A percentile compares a stretch with the other conserved stretches of the same genome.
phyloP scores from a whole-genome alignment of 2,888 invertebrate genomes.

The Cosmorhoe ocellata region DNA sequence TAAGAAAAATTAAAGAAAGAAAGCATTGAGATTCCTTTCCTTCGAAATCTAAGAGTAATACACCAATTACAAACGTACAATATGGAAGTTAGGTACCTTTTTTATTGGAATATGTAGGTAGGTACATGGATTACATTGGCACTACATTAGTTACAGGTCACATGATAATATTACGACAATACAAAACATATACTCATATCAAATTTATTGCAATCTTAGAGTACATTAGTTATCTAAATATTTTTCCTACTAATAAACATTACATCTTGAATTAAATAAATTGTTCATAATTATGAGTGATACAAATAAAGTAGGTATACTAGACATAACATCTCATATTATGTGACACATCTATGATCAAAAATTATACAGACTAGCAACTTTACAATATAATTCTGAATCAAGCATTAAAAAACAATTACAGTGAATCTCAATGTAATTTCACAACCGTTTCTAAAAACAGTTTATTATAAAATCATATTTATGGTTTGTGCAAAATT shows the following conservation, averaged over 20 bases:
- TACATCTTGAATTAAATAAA: constrained; percentile 39
- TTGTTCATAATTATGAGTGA: constrained; percentile 20
- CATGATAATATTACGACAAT: constrained; percentile 64
- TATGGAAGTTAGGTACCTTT: constrained; percentile 51
- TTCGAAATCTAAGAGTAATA: constrained; percentile 37
- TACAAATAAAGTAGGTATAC: constrained; percentile 26
- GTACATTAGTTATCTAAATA: constrained; percentile 46
- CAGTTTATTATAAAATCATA: constrained; percentile 43
- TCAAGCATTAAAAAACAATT: constrained; percentile 49
- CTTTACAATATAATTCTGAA: constrained; percentile 45
- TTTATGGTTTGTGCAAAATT: constrained; percentile 21
- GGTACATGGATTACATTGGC: constrained; percentile 65
- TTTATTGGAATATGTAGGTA: constrained; percentile 42
- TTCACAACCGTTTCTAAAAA: constrained; percentile 70
- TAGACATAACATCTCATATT: constrained; percentile 27
- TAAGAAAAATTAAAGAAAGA: constrained; percentile 40
- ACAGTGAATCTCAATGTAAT: constrained; percentile 62
- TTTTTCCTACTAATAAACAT: constrained; percentile 41
- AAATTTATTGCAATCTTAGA: constrained; percentile 41
- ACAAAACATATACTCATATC: constrained; percentile 50
- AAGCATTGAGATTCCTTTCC: constrained; percentile 54
- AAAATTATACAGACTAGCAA: constrained; percentile 58
- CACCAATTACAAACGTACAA: constrained; percentile 33
- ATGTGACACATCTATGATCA: constrained; percentile 34
- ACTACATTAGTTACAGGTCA: constrained; percentile 72